Base-by-base conservation (phyloP, 1,140 invertebrate genomes). In the Panagrolaimus sp. region DNA sequence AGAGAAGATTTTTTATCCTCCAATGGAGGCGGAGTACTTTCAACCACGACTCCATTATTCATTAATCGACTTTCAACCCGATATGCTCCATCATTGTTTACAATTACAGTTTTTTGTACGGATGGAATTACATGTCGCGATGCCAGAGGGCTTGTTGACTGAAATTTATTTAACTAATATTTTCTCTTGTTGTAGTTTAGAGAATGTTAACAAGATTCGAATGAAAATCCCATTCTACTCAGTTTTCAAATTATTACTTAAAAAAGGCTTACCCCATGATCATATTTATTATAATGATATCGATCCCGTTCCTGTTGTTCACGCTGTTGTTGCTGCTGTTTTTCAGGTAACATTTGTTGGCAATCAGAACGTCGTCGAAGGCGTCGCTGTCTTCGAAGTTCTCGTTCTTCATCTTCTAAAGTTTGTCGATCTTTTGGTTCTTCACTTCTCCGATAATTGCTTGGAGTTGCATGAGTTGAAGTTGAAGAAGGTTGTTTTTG, bases 381-480 rank as follows among this genome's bases (percentile, higher is more conserved):
- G 7, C 76, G 63, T 24, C 76, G 62, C 62, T 78, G 73, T 38
- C 76, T 58, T 68, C 76, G 63, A n/a, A 68, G 38, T 65, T 78
- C 76, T 26, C 70, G 62, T 63, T 78, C 75, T 10, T 17, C 63
- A 68, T 66, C 47, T 69, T 66, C 63, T 1, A 63, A 47, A 26
- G 65, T 15, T 28, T 44, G 9, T 43, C n/a, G 45, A 10, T 43
- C 26, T n/a, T 21, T 32, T 43, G 24, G 45, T 14, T 43, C 26
- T n/a, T 21, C 28, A 12, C 28, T 43, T n/a, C 45, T n/a, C 6
- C 44, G 26, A 26, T 17, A 67, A 47, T 24, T 21, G 7, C 10
- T n/a, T 67, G 26, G 28, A 14, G 47, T 17, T 21, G 9, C 15
- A 43, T 65, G 32, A 15, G 12, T 1, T 1, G 9, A 28, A 17